Base-by-base conservation (phyloP, 2,113 vertebrate genomes). In the Chlorodrepanis virens region DNA sequence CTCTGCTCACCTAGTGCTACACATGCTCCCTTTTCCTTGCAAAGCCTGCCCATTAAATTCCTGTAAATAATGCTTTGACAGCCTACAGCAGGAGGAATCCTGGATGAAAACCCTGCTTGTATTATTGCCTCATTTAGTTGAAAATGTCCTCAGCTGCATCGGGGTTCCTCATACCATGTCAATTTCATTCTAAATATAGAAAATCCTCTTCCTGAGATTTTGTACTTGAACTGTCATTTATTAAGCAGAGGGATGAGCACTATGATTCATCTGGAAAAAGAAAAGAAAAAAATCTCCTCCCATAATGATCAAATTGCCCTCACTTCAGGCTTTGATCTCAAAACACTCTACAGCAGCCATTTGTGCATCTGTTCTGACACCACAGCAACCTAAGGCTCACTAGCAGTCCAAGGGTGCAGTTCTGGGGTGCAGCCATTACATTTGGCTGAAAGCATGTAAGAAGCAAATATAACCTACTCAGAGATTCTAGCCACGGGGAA, bases 151-250 rank as follows among this genome's bases (percentile, higher is more conserved):
- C 65, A 91, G 85, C 76, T 92, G 68, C n/a, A 71, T 47, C 0
- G 2, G 64, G 76, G 29, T 50, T 86, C n/a, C 56, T 70, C 47
- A 11, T 70, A 54, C 22, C n/a, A 63, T 0, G 15, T 70, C 52
- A 37, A 68, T 88, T 87, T 67, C 11, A 53, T 52, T 70, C 82
- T 90, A 93, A 92, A 95, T 64, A 78, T 31, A 93, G 93, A 80
- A 95, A 85, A 83, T 72, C 74, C 5, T 80, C 59, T 95, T 85
- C 31, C 59, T 72, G 82, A 70, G 39, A 87, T 88, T 94, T 91
- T 65, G 81, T 89, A 94, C 81, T 91, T 96, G 81, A 89, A 84
- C 42, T 74, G 75, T 82, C 78, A 93, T 85, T 91, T 63, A 77
- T 33, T 63, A 59, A 63, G 70, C 54, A 57, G 16, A 77, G 80